phyloP scores from a whole-genome alignment of 2,888 invertebrate genomes.

The Beris chalybata region DNA sequence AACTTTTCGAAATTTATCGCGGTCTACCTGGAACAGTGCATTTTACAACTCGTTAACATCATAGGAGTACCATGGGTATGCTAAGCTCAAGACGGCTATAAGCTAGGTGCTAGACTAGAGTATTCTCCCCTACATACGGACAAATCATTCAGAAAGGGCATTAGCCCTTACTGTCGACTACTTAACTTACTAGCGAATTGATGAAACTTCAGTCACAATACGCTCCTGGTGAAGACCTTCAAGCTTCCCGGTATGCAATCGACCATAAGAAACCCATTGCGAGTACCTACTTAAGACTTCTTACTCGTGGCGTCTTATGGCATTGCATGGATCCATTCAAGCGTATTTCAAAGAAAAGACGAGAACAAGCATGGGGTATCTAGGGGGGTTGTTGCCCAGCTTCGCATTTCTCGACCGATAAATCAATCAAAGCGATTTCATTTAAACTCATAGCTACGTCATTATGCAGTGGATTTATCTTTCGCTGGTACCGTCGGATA shows the following conservation, averaged over 20 bases:
- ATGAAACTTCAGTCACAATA: slow-evolving; percentile 14
- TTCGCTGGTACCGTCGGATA: too few relatives aligned
- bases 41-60: too few relatives aligned
- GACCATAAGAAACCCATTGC: slow-evolving; percentile 2
- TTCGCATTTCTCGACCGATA: slow-evolving; percentile 13
- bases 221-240: slow-evolving; percentile 24
- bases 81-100: too few relatives aligned
- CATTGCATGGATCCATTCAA: slow-evolving; percentile 22
- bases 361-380: background rate
- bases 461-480: slow-evolving; percentile 18
- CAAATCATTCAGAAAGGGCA: slow-evolving; percentile 19
- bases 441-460: slow-evolving; percentile 19
- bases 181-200: slow-evolving; percentile 5
- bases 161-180: slow-evolving; percentile 9
- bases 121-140: background rate
- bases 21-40: too few relatives aligned
- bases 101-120: too few relatives aligned
- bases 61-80: too few relatives aligned
- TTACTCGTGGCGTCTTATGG: slow-evolving; percentile 9
- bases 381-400: background rate
- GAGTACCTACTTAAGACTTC: slow-evolving; percentile 11
- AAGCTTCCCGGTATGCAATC: slow-evolving; percentile 15
- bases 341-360: slow-evolving; percentile 16
- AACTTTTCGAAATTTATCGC: too few relatives aligned
- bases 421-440: slow-evolving; percentile 29